Conservation (phyloP, 2,888 invertebrate species). For the Temnothorax ravouxi region DNA sequence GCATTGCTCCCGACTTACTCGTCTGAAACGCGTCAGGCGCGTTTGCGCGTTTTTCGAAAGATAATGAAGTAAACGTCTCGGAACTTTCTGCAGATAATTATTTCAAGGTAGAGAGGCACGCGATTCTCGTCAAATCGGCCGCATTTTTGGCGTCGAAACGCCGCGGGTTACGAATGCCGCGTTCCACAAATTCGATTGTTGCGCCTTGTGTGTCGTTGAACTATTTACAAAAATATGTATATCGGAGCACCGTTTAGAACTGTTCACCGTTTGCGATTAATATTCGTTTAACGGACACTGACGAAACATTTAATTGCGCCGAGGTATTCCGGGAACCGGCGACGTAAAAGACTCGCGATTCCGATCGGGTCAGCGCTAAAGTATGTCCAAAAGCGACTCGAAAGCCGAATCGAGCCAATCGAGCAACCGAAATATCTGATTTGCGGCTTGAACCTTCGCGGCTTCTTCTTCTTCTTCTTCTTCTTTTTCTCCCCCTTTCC, state of each 20-base stretch:
- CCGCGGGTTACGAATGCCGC: background rate
- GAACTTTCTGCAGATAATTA: slow-evolving; percentile 16
- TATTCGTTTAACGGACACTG: slow-evolving; percentile 22
- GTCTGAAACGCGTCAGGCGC: background rate
- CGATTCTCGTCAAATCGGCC: background rate
- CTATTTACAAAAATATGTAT: background rate
- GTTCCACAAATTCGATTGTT: slow-evolving; percentile 2
- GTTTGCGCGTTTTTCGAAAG: background rate
- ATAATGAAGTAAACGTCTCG: slow-evolving; percentile 20
- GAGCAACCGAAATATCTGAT: slow-evolving; percentile 58
- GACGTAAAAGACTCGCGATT: slow-evolving; percentile 26
- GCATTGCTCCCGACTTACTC: slow-evolving; percentile 13
- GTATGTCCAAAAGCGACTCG: slow-evolving; percentile 49
- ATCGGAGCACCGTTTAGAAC: background rate
- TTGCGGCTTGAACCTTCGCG: slow-evolving; percentile 41
- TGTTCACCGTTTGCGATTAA: slow-evolving; percentile 20
- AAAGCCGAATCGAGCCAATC: slow-evolving; percentile 12
- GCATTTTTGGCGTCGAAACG: background rate
- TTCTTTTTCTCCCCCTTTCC: slow-evolving; percentile 26
- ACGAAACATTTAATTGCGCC: slow-evolving; percentile 25
- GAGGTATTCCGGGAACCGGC: slow-evolving; percentile 30
- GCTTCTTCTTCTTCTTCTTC: slow-evolving; percentile 16
- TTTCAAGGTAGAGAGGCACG: background rate
- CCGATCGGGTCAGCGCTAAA: slow-evolving; percentile 30
- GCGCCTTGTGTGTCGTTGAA: background rate